A percentile compares a stretch with the other conserved stretches of the same genome.
Conservation (phyloP, 1,140 invertebrate genomes). For the Diuraphis noxia region DNA sequence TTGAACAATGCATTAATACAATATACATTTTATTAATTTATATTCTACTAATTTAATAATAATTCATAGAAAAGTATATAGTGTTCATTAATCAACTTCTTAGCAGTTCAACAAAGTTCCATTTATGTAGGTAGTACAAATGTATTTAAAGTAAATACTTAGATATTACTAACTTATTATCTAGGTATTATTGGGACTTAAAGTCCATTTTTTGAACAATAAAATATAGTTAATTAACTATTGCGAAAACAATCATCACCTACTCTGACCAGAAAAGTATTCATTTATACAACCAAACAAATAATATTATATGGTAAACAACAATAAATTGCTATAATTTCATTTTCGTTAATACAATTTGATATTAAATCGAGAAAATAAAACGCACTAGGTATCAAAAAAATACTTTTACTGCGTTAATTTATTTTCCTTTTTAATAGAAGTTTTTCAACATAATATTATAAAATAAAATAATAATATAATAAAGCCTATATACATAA, state of each 20-base stretch:
- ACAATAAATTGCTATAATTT: neutral
- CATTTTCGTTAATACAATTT: neutral
- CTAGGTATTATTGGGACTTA: neutral
- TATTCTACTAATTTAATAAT: neutral
- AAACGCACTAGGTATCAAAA: neutral
- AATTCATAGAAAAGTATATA: neutral
- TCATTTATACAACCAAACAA: neutral
- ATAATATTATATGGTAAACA: neutral
- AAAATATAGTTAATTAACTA: conserved; percentile 12
- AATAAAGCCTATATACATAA: conserved; percentile 36
- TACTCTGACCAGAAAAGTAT: neutral
- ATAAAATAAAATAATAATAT: conserved; percentile 37
- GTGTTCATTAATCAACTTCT: neutral
- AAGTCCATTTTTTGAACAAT: neutral
- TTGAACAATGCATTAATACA: no score
- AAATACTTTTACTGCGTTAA: conserved; percentile 15
- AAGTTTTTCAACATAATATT: conserved; percentile 39
- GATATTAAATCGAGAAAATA: neutral
- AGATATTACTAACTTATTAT: neutral
- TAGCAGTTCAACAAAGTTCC: neutral
- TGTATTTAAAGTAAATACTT: neutral
- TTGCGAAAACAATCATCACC: neutral
- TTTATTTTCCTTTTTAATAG: conserved; percentile 41
- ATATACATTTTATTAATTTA: conserved; percentile 4
- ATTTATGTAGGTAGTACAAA: neutral